These are phyloP conservation scores for Zeus faber DNA, from an alignment of 2,113 vertebrate species.

Conservation along the genomic window DNA sequence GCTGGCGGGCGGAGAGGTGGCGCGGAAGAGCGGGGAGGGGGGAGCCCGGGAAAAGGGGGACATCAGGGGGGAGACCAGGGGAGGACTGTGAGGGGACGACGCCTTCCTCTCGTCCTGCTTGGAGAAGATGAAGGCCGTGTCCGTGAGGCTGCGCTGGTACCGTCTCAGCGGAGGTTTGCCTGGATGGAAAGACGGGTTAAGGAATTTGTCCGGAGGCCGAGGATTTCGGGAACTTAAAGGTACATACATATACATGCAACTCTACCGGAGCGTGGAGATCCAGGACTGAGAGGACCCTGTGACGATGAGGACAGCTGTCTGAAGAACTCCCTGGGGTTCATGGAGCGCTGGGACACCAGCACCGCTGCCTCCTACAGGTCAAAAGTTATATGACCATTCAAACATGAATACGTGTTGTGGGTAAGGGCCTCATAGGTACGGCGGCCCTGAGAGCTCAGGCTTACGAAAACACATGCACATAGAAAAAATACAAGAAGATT, in stretches of 20 bases:
- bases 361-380: constrained; percentile 76
- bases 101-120: constrained; percentile 59
- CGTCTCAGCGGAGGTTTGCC: constrained; percentile 75
- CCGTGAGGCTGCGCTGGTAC: constrained; percentile 84
- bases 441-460: no score
- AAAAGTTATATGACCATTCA: not conserved
- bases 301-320: constrained; percentile 79
- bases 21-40: constrained; percentile 41
- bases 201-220: not conserved
- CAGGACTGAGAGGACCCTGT: constrained; percentile 64
- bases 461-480: no score
- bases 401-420: no score
- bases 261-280: constrained; percentile 58
- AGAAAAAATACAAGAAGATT: no score
- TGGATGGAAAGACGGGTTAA: constrained; percentile 33
- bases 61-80: constrained; percentile 61
- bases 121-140: constrained; percentile 82
- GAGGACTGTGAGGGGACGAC: constrained; percentile 57
- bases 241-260: not conserved
- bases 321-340: constrained; percentile 82
- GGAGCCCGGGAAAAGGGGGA: constrained; percentile 45
- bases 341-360: constrained; percentile 77
- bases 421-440: no score
- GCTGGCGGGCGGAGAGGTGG: constrained; percentile 52
- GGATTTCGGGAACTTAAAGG: not conserved